Evolutionary conservation across 2,797 vertebrate species (phyloP), one percentile per base, ranked within the genome.

Genomic region (Manis crassicaudata): DNA sequence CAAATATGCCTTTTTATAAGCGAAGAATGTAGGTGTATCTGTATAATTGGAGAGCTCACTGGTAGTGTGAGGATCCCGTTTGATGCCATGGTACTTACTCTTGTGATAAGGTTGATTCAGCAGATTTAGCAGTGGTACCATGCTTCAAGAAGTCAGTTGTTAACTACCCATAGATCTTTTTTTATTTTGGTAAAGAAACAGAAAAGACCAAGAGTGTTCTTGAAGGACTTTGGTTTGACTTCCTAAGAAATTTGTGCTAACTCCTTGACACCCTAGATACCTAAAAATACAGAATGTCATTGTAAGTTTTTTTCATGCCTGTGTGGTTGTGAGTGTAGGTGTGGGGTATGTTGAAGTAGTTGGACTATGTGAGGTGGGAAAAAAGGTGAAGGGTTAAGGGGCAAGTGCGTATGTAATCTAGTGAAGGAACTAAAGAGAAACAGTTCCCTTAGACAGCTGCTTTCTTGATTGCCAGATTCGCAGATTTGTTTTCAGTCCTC

Each of bases 151-250:
- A 76, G 46, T 89, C 14, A 20, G 14, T 80, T 72, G 54, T 84
- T 46, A 18, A 50, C 21, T 60, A 43, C 13, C 29, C 5, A 20
- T 58, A 75, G 23, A 50, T 79, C 32, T 67, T 77, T 96, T 54
- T 82, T 54, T 50, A 91, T n/a, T 83, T 94, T 58, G 40, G 8
- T 65, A 84, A 70, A 79, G 52, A 94, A 72, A 89, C 29, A 92
- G 50, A 94, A 62, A 50, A 87, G 32, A 50, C 35, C 27, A 77
- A 83, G 46, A 87, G 16, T 54, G 43, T 88, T 96, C 84, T 50
- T 73, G 37, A 76, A 88, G 72, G 72, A 63, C 17, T 75, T 90
- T 63, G 52, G 35, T 14, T 82, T 52, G 25, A 43, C 6, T 80
- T 80, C 11, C 52, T 21, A 40, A 70, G 40, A 58, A 43, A 85